A percentile compares a stretch with the other conserved stretches of the same genome.
Conservation (phyloP, 2,113 vertebrate species). For the Chrysochloris asiatica region DNA sequence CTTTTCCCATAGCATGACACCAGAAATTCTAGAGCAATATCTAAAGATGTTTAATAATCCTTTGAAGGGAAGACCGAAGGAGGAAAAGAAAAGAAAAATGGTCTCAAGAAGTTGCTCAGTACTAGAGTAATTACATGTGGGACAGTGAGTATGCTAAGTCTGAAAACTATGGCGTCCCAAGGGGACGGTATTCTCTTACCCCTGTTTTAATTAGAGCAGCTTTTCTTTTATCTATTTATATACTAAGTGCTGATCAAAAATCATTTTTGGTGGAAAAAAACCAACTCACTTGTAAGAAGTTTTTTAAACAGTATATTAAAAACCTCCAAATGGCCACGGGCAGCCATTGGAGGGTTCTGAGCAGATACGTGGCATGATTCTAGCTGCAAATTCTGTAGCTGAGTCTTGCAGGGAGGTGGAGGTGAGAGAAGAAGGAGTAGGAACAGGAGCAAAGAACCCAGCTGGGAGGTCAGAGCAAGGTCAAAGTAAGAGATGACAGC, state of each 20-base stretch:
- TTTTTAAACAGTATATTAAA: conserved; percentile 7
- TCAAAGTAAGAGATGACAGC: not conserved
- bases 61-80: not conserved
- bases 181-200: not conserved
- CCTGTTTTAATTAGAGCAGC: not conserved
- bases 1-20: no score
- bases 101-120: not conserved
- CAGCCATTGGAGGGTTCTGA: not conserved
- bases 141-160: not conserved
- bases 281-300: not conserved
- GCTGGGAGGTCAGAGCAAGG: not conserved
- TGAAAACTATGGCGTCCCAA: not conserved
- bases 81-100: not conserved
- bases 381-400: not conserved
- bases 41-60: not conserved
- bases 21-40: no score
- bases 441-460: not conserved
- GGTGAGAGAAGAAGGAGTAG: not conserved
- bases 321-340: not conserved
- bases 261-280: not conserved
- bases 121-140: not conserved
- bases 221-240: not conserved
- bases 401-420: not conserved
- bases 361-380: not conserved
- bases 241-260: not conserved